These are phyloP conservation scores for Coecobrya sp. DNA, from an alignment of 2,888 invertebrate species.

Conservation along the genomic window DNA sequence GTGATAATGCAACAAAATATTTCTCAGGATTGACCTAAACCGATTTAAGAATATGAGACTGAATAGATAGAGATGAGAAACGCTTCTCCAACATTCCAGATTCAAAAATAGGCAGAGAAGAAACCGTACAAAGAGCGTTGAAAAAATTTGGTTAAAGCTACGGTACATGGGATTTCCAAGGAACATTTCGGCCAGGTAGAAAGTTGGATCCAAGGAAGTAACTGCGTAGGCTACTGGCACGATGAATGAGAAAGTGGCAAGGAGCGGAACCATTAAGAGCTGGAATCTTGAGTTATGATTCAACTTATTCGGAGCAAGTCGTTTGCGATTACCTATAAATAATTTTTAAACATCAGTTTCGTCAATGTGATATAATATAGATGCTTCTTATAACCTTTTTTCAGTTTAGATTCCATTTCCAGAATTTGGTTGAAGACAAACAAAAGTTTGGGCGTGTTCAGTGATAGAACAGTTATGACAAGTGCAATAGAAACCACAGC, in stretches of 20 bases:
- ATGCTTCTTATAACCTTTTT: no score
- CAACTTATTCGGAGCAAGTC: no score
- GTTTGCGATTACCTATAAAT: no score
- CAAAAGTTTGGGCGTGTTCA: no score
- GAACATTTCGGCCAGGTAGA: not conserved
- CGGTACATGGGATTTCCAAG: not conserved
- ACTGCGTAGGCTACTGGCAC: not conserved
- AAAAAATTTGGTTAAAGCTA: not conserved
- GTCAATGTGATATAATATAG: no score
- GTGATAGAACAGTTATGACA: no score
- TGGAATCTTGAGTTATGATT: no score
- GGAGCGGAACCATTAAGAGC: no score
- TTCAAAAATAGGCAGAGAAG: not conserved
- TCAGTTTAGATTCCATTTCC: no score
- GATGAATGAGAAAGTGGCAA: not conserved
- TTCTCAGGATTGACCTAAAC: not conserved
- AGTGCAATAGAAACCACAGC: no score
- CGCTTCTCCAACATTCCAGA: not conserved
- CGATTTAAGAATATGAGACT: not conserved
- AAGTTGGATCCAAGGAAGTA: not conserved
- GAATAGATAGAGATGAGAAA: not conserved
- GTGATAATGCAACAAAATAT: not conserved
- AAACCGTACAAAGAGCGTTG: not conserved
- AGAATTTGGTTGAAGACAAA: no score
- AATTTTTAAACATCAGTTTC: no score